A percentile compares a stretch with the other conserved stretches of the same genome.
These are phyloP conservation scores for Eupithecia exiguata DNA, from an alignment of 2,888 invertebrate species.

Conservation along the genomic window DNA sequence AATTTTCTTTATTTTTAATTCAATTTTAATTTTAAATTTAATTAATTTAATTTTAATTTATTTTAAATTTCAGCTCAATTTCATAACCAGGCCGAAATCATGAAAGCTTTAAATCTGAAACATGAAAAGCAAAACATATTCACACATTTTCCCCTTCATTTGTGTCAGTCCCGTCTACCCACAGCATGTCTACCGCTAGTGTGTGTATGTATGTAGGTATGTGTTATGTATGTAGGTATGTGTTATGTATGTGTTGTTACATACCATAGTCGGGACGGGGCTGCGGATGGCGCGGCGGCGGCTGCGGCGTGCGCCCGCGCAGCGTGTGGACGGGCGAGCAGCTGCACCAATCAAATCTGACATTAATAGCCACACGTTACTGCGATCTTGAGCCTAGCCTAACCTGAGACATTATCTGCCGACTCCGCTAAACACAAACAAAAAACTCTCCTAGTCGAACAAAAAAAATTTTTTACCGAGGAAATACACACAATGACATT, in stretches of 20 bases:
- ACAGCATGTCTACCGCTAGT: slow-evolving; percentile 15
- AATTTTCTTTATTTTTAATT: too few species aligned
- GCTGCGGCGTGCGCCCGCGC: slow-evolving; percentile 85
- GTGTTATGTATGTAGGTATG: slow-evolving; percentile 35
- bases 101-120: not conserved
- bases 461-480: too few species aligned
- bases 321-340: slow-evolving; percentile 90
- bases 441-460: too few species aligned
- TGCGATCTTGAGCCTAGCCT: slow-evolving; percentile 26
- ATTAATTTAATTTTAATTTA: too few species aligned
- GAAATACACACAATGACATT: too few species aligned
- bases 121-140: not conserved
- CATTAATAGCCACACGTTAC: slow-evolving; percentile 72
- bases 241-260: slow-evolving; percentile 65
- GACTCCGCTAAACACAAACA: not conserved
- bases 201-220: slow-evolving; percentile 37
- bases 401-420: not conserved
- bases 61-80: not conserved
- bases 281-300: slow-evolving; percentile 82
- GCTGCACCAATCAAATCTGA: slow-evolving; percentile 83
- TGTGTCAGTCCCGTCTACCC: not conserved
- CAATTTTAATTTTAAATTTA: too few species aligned
- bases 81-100: not conserved
- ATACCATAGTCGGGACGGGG: slow-evolving; percentile 96
- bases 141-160: not conserved